These are phyloP conservation scores for Hipparchia sbordonii DNA, from an alignment of 2,888 invertebrate genomes.

Conservation along the genomic window DNA sequence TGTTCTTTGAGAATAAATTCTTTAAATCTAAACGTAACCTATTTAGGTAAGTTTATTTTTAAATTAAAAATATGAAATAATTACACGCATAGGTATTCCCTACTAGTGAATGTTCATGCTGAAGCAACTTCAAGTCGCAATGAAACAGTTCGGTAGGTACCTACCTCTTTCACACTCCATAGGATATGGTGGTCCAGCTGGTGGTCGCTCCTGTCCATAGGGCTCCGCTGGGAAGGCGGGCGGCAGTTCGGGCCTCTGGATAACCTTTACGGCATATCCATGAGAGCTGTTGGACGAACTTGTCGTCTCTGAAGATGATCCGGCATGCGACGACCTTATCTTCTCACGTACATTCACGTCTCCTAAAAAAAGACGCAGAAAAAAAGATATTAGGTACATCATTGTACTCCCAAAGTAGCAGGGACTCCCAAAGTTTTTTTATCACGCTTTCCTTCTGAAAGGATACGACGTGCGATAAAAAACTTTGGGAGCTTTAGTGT, in stretches of 20 bases:
- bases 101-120: too few relatives aligned
- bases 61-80: too few relatives aligned
- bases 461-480: too few relatives aligned
- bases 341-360: constrained; percentile 37
- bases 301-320: constrained; percentile 77
- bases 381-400: background rate
- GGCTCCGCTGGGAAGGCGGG: constrained; percentile 52
- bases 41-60: too few relatives aligned
- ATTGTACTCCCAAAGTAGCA: background rate
- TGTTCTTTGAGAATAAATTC: too few relatives aligned
- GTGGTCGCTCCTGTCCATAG: constrained; percentile 53
- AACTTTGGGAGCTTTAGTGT: too few relatives aligned
- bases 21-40: too few relatives aligned
- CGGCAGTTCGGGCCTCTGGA: constrained; percentile 61
- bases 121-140: background rate
- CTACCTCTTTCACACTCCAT: constrained; percentile 74
- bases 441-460: too few relatives aligned
- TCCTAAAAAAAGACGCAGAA: constrained; percentile 1
- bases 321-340: constrained; percentile 45
- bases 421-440: too few relatives aligned
- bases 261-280: constrained; percentile 59
- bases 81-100: too few relatives aligned
- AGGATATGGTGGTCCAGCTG: constrained; percentile 50
- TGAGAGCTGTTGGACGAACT: constrained; percentile 82
- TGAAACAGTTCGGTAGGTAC: background rate